Evolutionary conservation across 2,113 vertebrate genomes (phyloP).

Genomic region (Pao palembangensis): DNA sequence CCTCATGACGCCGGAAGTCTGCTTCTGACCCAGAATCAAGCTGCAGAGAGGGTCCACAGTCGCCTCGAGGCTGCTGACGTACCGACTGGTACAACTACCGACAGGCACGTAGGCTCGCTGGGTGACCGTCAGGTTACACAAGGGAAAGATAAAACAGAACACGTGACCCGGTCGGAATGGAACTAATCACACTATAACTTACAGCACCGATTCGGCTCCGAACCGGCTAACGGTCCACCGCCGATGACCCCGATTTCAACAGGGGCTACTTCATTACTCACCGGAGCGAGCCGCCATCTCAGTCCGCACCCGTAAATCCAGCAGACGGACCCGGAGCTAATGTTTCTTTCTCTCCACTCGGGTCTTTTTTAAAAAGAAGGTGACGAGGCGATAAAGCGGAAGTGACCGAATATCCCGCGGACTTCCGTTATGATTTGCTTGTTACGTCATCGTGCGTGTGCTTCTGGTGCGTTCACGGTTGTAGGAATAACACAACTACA

Average conservation of each 20-base stretch:
- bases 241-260: too few relatives aligned
- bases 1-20: conserved; percentile 53
- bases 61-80: not conserved
- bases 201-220: not conserved
- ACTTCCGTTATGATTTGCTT: conserved; percentile 30
- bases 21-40: not conserved
- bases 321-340: not conserved
- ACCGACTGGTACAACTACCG: too few relatives aligned
- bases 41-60: not conserved
- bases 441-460: conserved; percentile 20
- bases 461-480: conserved; percentile 3
- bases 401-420: not conserved
- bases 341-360: too few relatives aligned
- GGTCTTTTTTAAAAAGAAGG: conserved; percentile 4
- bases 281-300: not conserved
- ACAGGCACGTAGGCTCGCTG: too few relatives aligned
- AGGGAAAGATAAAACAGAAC: too few relatives aligned
- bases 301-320: fast-evolving
- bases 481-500: not conserved
- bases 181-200: too few relatives aligned
- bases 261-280: conserved; percentile 16
- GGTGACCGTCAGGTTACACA: too few relatives aligned
- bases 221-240: conserved; percentile 2
- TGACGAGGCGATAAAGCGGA: not conserved
- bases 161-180: too few relatives aligned